phyloP scores from a whole-genome alignment of 2,797 vertebrate genomes.

The Pseudochirops corinnae region DNA sequence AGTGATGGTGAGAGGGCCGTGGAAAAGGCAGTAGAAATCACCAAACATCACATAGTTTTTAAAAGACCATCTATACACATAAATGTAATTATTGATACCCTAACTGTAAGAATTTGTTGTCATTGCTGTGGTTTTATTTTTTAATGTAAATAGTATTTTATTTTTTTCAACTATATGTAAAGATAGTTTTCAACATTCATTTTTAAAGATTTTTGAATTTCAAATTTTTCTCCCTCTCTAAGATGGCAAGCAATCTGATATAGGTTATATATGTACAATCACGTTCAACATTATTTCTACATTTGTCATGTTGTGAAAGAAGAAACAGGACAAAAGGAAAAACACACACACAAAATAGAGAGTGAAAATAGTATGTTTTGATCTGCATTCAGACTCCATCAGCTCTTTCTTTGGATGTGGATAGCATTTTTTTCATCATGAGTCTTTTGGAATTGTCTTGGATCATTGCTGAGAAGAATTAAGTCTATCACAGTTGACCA shows the following conservation, averaged over 20 bases:
- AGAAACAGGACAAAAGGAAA: neutral
- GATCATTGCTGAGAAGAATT: neutral
- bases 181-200: neutral
- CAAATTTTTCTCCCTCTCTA: neutral
- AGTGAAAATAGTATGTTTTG: neutral
- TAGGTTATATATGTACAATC: neutral
- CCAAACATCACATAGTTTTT: neutral
- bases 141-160: neutral
- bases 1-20: neutral
- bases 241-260: neutral
- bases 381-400: neutral
- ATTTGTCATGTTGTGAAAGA: neutral
- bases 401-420: no score
- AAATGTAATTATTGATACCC: neutral
- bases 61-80: neutral
- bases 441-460: no score
- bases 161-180: neutral
- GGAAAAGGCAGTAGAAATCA: neutral
- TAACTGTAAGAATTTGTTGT: neutral
- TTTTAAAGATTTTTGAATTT: neutral
- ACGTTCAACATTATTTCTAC: neutral
- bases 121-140: neutral
- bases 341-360: no score
- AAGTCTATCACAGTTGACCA: neutral
- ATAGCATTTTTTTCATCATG: no score